These are phyloP conservation scores for Bactericera cockerelli DNA, from an alignment of 1,140 invertebrate species.

Conservation along the genomic window DNA sequence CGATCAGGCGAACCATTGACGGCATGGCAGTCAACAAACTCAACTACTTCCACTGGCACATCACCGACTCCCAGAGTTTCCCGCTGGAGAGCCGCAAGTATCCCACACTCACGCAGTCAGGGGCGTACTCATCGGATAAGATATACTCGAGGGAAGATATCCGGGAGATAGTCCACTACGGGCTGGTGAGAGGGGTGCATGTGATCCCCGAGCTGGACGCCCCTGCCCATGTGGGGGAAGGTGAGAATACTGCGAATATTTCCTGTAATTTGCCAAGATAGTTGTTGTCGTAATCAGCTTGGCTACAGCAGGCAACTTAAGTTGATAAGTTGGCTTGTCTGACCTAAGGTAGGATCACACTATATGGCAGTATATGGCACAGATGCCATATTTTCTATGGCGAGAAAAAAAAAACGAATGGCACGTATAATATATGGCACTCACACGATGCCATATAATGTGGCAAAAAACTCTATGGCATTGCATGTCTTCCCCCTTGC, in stretches of 20 bases:
- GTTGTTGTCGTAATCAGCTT: conserved; percentile 44
- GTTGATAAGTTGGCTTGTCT: conserved; percentile 11
- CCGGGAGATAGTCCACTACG: conserved; percentile 50
- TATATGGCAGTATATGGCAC: too few species aligned
- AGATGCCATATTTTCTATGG: too few species aligned
- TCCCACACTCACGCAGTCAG: conserved; percentile 50
- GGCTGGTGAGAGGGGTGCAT: conserved; percentile 50
- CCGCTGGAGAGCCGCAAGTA: conserved; percentile 51
- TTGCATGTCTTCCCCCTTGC: too few species aligned
- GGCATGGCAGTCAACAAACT: conserved; percentile 66
- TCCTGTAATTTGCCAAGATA: conserved; percentile 36
- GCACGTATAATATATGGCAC: too few species aligned
- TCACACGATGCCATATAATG: too few species aligned
- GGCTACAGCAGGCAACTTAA: conserved; percentile 8
- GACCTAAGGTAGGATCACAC: too few species aligned
- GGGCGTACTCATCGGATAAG: conserved; percentile 50
- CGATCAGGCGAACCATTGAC: conserved; percentile 56
- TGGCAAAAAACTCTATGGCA: too few species aligned
- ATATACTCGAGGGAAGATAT: conserved; percentile 56
- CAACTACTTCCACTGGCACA: conserved; percentile 79
- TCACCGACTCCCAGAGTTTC: conserved; percentile 77
- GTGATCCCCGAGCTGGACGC: conserved; percentile 75
- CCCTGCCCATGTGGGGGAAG: conserved; percentile 74
- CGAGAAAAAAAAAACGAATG: too few species aligned
- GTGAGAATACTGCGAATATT: conserved; percentile 46